Evolutionary conservation across 1,140 invertebrate species (phyloP), one percentile per base, ranked within the genome.

Genomic region (Drosophila simulans): DNA sequence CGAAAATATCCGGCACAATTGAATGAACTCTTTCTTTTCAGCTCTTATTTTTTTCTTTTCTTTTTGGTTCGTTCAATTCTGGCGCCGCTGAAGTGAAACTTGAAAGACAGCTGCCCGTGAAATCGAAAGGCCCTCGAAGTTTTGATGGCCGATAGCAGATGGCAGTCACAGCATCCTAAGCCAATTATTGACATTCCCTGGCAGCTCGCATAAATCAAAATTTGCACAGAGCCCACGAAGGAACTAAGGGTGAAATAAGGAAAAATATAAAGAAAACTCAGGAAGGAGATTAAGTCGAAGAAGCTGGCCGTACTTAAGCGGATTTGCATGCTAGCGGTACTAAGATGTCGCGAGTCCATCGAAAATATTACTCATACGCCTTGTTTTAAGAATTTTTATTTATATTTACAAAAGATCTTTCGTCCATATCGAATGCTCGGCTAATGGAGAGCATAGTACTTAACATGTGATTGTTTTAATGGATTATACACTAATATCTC

Each of bases 131-230:
- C 7, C 13, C 13, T 4, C 10, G 46, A 52, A 40, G 13, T 15
- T 10, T 22, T 22, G 57, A 69, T 58, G 43, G 45, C 68, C 49
- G 54, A 63, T 51, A 34, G 48, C 48, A 8, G 62, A 42, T 45
- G 56, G 57, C 77, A 76, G 57, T 53, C 25, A 17, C 37, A 13
- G 49, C 58, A 70, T 65, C 55, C 63, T 74, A 77, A 85, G 82
- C 82, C 81, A 80, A 72, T 78, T 85, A 85, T 85, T 85, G 81
- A 66, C 55, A 82, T 65, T 62, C 78, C 73, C 54, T 56, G 72
- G 59, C 66, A 85, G 70, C 49, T 58, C 57, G 66, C 78, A 85
- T 86, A 85, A 86, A 85, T 85, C 81, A 86, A 53, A 76, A 72
- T 66, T 57, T 58, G 65, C 35, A 48, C 43, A 57, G 31, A 49